Evolutionary conservation across 2,797 vertebrate species (phyloP), one percentile per base, ranked within the genome.

Genomic region (Myiotriccus ornatus): DNA sequence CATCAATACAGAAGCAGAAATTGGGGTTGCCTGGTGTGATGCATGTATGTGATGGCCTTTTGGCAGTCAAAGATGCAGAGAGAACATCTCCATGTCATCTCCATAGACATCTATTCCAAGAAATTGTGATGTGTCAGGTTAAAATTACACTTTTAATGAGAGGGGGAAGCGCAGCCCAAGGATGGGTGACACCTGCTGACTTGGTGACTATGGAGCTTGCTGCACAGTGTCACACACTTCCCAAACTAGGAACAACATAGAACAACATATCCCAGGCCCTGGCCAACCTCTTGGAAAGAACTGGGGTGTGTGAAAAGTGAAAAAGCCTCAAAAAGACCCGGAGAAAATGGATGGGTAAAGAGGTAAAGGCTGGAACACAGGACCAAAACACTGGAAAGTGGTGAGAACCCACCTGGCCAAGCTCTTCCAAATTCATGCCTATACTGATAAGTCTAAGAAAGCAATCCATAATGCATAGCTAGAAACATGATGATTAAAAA

Each of bases 161-260:
- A 4, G 35, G 25, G 25, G 22, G 43, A 60, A 62, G 37, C 47
- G 47, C 46, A n/a, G 59, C 14, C 47, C 53, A 23, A 35, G 69
- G 53, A 50, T 1, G 6, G 73, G 63, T 32, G 52, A 79, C 11
- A 23, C n/a, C 6, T 27, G 41, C 16, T 60, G 67, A 75, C 43
- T 9, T 1, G 0, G 37, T 35, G 25, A 85, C 34, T 18, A 7
- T 0, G 0, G 43, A 70, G 52, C 43, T 62, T 49, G 34, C 19
- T 70, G 84, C 23, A 50, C 27, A 25, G n/a, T 32, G 43, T 52
- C 77, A 35, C 2, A 1, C 21, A 27, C 20, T 27, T 81, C 75
- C 59, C 27, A 49, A 8, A 32, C 21, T 5, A 22, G 28, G 24
- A 77, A 32, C 35, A 46, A 27, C 8, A 5, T 5, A 6, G 27